These are phyloP conservation scores for Lepus timidus DNA, from an alignment of 2,113 vertebrate species.

Conservation along the genomic window DNA sequence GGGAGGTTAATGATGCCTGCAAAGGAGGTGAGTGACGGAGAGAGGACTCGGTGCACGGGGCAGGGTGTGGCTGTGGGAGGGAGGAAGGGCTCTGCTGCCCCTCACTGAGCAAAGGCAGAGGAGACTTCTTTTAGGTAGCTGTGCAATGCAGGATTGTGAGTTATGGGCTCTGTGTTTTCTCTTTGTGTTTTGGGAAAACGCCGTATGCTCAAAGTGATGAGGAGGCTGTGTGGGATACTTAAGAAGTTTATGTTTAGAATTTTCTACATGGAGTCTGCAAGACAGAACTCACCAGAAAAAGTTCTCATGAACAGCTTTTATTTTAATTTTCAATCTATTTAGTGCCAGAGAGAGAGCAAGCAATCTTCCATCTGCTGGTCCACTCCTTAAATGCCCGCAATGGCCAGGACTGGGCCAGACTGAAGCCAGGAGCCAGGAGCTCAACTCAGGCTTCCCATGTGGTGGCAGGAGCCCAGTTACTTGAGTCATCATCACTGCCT, in stretches of 20 bases:
- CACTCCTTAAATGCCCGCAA: no score
- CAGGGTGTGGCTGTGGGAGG: background rate
- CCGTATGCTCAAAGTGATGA: background rate
- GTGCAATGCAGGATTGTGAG: background rate
- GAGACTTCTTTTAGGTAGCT: background rate
- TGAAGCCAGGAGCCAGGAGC: no score
- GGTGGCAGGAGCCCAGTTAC: no score
- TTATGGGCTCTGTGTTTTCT: background rate
- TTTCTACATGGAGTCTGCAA: background rate
- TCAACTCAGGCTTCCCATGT: no score
- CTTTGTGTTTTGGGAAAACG: background rate
- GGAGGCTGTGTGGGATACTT: background rate
- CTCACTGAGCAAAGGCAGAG: background rate
- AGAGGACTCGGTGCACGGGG: background rate
- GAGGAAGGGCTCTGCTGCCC: background rate
- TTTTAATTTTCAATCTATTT: no score
- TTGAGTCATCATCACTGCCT: no score
- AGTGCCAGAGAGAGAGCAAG: background rate
- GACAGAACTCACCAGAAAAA: background rate
- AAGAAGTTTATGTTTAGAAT: background rate
- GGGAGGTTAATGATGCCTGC: background rate
- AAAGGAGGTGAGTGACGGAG: background rate
- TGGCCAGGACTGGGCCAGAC: no score
- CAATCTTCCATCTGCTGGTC: no score
- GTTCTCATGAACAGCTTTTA: no score